A percentile compares a stretch with the other conserved stretches of the same genome.
Evolutionary conservation across 2,113 vertebrate genomes (phyloP).

Genomic region (Silurus meridionalis): DNA sequence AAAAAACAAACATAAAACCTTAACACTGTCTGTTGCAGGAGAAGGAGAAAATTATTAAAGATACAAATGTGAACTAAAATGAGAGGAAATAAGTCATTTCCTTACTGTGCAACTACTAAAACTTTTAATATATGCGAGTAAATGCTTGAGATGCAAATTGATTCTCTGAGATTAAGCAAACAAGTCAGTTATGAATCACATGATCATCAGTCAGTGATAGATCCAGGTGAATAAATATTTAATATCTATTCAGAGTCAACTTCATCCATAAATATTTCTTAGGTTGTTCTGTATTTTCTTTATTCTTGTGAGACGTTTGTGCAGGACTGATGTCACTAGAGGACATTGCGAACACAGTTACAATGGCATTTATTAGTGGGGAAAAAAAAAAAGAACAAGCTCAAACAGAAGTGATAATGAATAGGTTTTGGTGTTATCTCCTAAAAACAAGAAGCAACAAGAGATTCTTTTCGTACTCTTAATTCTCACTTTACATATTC

Average conservation of each 20-base stretch:
- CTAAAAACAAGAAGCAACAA: neutral
- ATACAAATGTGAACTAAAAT: neutral
- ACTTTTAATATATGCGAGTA: neutral
- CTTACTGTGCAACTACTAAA: neutral
- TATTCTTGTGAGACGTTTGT: neutral
- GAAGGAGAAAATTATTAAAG: conserved; percentile 14
- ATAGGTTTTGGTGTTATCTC: neutral
- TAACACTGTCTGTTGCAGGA: conserved; percentile 42
- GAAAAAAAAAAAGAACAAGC: neutral
- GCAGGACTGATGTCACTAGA: neutral
- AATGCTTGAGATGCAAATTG: conserved; percentile 7
- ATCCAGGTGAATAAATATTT: conserved; percentile 6
- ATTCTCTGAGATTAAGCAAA: neutral
- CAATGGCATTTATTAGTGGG: neutral
- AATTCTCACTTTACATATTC: neutral
- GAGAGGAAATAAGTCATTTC: neutral
- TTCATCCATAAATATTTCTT: neutral
- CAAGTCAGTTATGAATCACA: conserved; percentile 49
- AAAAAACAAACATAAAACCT: neutral
- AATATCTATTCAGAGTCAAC: neutral
- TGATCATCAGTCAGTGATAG: conserved; percentile 34
- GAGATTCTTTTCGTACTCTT: neutral
- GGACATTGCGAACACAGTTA: neutral
- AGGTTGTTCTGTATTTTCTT: neutral
- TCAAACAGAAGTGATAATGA: neutral